A percentile compares a stretch with the other conserved stretches of the same genome.
Conservation (phyloP, 2,797 vertebrate species). For the Myotis myotis region DNA sequence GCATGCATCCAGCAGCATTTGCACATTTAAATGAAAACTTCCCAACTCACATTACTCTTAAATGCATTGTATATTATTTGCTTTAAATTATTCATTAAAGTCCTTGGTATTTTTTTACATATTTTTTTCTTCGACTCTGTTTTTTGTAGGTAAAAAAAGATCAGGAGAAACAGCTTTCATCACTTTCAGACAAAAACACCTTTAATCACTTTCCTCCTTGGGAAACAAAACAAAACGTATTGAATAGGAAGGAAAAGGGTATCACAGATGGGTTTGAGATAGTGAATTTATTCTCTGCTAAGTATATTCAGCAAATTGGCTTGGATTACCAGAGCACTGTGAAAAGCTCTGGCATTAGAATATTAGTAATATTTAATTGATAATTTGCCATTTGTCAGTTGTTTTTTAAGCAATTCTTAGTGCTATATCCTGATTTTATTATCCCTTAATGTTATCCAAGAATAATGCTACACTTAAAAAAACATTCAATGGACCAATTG, state of each 20-base stretch:
- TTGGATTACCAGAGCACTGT: background rate
- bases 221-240: background rate
- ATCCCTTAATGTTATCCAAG: background rate
- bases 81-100: background rate
- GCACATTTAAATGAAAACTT: constrained; percentile 18
- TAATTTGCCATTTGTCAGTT: background rate
- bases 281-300: background rate
- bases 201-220: background rate
- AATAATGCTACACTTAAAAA: background rate
- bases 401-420: background rate
- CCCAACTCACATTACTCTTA: background rate
- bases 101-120: background rate
- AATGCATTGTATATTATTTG: background rate
- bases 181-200: background rate
- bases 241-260: background rate
- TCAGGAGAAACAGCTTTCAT: background rate
- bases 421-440: background rate
- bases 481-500: background rate
- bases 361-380: background rate
- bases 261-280: background rate
- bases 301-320: background rate
- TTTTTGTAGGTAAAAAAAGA: background rate
- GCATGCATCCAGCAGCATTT: background rate
- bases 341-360: background rate
- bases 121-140: background rate